phyloP scores from a whole-genome alignment of 2,888 invertebrate species.

The Pterobdella sp. region DNA sequence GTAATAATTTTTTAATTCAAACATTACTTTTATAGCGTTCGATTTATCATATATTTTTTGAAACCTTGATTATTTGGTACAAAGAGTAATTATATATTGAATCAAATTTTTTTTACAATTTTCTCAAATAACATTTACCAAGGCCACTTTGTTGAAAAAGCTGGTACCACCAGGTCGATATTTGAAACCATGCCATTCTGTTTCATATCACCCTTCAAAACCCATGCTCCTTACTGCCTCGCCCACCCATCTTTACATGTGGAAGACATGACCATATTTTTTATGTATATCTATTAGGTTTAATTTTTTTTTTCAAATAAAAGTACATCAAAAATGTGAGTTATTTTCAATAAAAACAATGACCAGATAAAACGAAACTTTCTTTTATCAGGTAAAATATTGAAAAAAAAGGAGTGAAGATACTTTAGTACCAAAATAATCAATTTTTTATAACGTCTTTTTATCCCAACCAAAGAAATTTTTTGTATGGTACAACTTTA shows the following conservation, averaged over 20 bases:
- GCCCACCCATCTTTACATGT: slow-evolving; percentile 57
- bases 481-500: no score
- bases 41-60: no score
- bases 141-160: slow-evolving; percentile 56
- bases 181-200: slow-evolving; percentile 65
- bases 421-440: neutral
- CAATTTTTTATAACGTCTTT: no score
- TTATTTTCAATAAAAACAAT: neutral
- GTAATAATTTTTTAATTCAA: slow-evolving; percentile 38
- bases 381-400: neutral
- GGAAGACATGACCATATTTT: slow-evolving; percentile 39
- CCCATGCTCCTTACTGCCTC: slow-evolving; percentile 66
- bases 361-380: neutral
- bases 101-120: no score
- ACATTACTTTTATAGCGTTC: neutral
- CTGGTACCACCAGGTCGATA: slow-evolving; percentile 52
- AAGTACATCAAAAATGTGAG: neutral
- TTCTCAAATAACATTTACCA: no score
- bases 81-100: neutral
- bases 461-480: no score
- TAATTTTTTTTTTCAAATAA: neutral
- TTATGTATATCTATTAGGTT: neutral
- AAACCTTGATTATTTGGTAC: neutral
- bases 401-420: neutral
- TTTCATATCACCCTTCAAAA: slow-evolving; percentile 72